These are phyloP conservation scores for Drosophila greeni DNA, from an alignment of 2,888 invertebrate genomes.

Conservation along the genomic window DNA sequence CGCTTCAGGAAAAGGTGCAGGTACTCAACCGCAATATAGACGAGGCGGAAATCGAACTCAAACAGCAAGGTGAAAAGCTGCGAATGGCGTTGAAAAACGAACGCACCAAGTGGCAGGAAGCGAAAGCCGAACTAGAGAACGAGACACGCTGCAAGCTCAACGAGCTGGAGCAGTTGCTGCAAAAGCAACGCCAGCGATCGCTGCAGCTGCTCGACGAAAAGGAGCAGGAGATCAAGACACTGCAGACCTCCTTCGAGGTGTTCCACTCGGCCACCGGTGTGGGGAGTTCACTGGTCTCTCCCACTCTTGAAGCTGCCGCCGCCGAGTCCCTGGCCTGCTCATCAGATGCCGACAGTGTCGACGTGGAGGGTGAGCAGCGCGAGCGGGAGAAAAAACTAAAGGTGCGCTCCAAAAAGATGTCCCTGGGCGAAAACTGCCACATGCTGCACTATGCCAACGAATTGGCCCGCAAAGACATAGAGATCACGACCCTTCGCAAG, in stretches of 20 bases:
- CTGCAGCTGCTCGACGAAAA: constrained; percentile 88
- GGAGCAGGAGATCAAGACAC: constrained; percentile 84
- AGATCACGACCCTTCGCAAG: constrained; percentile 85
- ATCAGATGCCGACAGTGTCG: constrained; percentile 69
- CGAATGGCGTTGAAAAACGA: constrained; percentile 80
- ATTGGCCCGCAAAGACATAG: constrained; percentile 88
- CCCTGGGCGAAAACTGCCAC: constrained; percentile 83
- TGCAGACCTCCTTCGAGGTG: constrained; percentile 81
- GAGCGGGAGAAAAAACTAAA: constrained; percentile 47
- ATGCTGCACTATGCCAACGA: constrained; percentile 91
- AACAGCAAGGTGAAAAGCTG: constrained; percentile 81
- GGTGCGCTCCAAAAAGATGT: constrained; percentile 71
- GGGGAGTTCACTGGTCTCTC: not conserved
- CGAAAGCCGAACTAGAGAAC: constrained; percentile 78
- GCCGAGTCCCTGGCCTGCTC: constrained; percentile 50
- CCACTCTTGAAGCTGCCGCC: constrained; percentile 16
- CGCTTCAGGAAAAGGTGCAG: constrained; percentile 84
- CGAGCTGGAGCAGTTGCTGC: constrained; percentile 85
- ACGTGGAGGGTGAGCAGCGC: constrained; percentile 41
- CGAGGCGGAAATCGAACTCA: constrained; percentile 83
- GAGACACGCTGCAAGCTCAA: constrained; percentile 81
- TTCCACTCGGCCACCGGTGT: constrained; percentile 70
- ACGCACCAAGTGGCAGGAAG: constrained; percentile 75
- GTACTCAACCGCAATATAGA: constrained; percentile 82
- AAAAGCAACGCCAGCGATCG: constrained; percentile 89